These are phyloP conservation scores for Sorex maritimensis DNA, from an alignment of 2,797 vertebrate genomes.

Conservation along the genomic window DNA sequence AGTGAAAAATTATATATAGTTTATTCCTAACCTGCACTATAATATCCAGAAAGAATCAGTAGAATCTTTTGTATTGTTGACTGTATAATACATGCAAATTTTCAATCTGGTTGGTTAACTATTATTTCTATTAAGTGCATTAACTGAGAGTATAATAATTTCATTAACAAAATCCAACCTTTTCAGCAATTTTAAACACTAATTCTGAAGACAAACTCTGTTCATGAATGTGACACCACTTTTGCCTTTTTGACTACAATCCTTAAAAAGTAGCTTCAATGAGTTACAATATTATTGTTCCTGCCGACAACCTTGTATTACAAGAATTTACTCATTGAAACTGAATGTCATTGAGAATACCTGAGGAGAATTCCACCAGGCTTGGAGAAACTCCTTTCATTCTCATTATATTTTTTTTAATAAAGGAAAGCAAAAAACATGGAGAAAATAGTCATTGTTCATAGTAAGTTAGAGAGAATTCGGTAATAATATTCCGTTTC, in stretches of 20 bases:
- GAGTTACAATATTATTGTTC: slow-evolving; percentile 90
- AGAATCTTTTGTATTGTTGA: slow-evolving; percentile 74
- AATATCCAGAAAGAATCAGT: slow-evolving; percentile 76
- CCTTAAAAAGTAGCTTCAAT: slow-evolving; percentile 87
- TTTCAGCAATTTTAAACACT: slow-evolving; percentile 86
- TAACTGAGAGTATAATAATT: slow-evolving; percentile 88
- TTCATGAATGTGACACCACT: slow-evolving; percentile 87
- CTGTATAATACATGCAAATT: slow-evolving; percentile 85
- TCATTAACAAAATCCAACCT: slow-evolving; percentile 84
- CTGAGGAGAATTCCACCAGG: slow-evolving; percentile 88
- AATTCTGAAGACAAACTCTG: slow-evolving; percentile 84
- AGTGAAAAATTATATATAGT: slow-evolving; percentile 15
- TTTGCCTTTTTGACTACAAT: slow-evolving; percentile 88
- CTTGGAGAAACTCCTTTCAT: slow-evolving; percentile 90
- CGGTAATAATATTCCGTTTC: slow-evolving; percentile 91
- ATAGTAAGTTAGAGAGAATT: slow-evolving; percentile 90
- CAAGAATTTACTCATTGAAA: slow-evolving; percentile 89
- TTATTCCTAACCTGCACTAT: neutral
- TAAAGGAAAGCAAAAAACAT: slow-evolving; percentile 89
- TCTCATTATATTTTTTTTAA: slow-evolving; percentile 90
- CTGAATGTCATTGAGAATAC: slow-evolving; percentile 90
- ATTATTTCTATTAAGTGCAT: slow-evolving; percentile 85
- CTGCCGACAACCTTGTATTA: slow-evolving; percentile 85
- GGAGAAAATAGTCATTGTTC: slow-evolving; percentile 91
- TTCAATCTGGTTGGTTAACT: slow-evolving; percentile 86